These are phyloP conservation scores for Hassar affinis DNA, from an alignment of 2,113 vertebrate genomes.

Conservation along the genomic window DNA sequence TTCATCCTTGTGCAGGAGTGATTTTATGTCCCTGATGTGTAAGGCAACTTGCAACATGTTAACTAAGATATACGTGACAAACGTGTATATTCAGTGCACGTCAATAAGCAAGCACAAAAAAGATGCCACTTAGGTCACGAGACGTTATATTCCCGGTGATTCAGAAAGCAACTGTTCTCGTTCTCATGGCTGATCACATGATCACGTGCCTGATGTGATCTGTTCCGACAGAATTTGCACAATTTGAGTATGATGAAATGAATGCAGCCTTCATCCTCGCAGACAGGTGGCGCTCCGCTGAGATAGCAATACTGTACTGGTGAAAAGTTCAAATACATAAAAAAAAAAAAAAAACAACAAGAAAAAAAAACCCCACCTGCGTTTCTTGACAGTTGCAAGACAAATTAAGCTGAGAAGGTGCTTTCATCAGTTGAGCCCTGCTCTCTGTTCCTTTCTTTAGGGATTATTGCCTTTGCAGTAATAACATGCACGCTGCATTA, in stretches of 20 bases:
- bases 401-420: slow-evolving; percentile 35
- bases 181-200: too few relatives aligned
- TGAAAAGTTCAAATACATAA: slow-evolving; percentile 16
- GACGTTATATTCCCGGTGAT: background rate
- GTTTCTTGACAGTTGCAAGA: slow-evolving; percentile 28
- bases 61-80: too few relatives aligned
- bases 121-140: background rate
- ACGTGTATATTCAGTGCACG: too few relatives aligned
- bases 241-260: background rate
- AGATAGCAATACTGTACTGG: background rate
- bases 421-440: slow-evolving; percentile 36
- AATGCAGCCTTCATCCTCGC: background rate
- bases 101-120: too few relatives aligned
- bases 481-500: slow-evolving; percentile 54
- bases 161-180: background rate
- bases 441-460: slow-evolving; percentile 46
- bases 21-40: background rate
- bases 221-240: too few relatives aligned
- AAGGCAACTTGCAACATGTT: background rate
- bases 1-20: background rate
- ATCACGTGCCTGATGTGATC: background rate
- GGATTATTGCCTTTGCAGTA: slow-evolving; percentile 51
- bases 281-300: slow-evolving; percentile 26
- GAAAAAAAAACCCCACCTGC: background rate
- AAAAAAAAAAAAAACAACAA: background rate